phyloP scores from a whole-genome alignment of 1,140 invertebrate genomes.

The Drosophila asahinai region DNA sequence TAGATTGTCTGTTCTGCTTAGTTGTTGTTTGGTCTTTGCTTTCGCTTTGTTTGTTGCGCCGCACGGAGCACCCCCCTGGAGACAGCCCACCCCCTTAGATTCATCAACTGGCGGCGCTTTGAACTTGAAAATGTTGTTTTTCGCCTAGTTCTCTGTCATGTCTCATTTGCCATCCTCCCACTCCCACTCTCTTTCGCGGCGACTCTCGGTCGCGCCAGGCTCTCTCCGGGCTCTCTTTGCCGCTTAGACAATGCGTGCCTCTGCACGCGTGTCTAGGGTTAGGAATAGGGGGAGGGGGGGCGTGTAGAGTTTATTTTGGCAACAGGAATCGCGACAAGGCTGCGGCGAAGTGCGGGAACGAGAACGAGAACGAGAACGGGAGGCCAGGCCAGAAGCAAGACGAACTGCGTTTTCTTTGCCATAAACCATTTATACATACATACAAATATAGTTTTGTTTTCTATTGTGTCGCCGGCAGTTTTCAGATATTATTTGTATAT shows the following conservation, averaged over 20 bases:
- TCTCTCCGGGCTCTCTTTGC: conserved; percentile 29
- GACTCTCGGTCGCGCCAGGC: conserved; percentile 1
- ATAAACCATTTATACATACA: background rate
- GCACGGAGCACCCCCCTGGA: background rate
- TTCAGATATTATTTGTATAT: background rate
- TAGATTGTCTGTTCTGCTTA: conserved; percentile 34
- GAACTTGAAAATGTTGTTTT: conserved; percentile 82
- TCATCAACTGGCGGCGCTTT: conserved; percentile 72
- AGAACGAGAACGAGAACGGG: conserved; percentile 3
- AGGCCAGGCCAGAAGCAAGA: conserved; percentile 9
- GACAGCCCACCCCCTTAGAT: background rate
- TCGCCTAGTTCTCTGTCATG: conserved; percentile 52
- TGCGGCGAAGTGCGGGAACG: background rate
- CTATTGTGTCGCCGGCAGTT: conserved; percentile 12
- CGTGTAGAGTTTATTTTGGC: too few species aligned
- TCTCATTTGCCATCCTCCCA: conserved; percentile 15
- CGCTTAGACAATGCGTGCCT: conserved; percentile 71
- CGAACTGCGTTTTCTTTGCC: conserved; percentile 13
- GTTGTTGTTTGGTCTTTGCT: conserved; percentile 15
- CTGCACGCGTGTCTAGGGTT: conserved; percentile 51
- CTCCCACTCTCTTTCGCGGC: conserved; percentile 19
- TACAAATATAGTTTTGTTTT: background rate
- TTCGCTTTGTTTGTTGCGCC: conserved; percentile 16
- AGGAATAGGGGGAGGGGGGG: conserved; percentile 27
- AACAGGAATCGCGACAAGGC: conserved; percentile 4